phyloP scores from a whole-genome alignment of 2,888 invertebrate genomes.

The Timandra comae region DNA sequence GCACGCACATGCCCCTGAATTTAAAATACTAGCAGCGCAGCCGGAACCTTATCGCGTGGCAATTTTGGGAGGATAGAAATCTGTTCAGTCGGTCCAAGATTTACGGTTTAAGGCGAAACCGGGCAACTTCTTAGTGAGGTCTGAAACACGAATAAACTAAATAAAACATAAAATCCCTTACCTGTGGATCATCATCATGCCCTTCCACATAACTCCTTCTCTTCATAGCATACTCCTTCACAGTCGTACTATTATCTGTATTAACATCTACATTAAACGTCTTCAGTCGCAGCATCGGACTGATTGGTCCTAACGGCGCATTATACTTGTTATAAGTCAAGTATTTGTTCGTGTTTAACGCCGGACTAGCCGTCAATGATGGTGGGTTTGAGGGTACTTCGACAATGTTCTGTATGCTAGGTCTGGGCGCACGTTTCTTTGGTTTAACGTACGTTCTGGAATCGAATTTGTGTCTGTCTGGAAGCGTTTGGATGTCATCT shows the following conservation, averaged over 20 bases:
- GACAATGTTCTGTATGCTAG: slow-evolving; percentile 77
- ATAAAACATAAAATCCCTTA: no score
- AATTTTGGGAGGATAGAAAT: no score
- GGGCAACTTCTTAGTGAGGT: no score
- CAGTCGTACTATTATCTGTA: slow-evolving; percentile 49
- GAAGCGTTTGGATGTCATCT: slow-evolving; percentile 49
- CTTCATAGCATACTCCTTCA: slow-evolving; percentile 61
- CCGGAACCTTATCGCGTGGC: no score
- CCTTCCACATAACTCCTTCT: slow-evolving; percentile 45
- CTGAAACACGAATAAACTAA: no score
- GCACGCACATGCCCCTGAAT: no score
- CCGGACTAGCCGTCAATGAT: slow-evolving; percentile 29
- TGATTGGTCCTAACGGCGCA: slow-evolving; percentile 50
- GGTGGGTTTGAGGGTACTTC: slow-evolving; percentile 48
- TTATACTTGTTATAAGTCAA: slow-evolving; percentile 67
- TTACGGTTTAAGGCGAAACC: no score
- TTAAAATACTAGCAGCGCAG: no score
- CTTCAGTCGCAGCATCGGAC: slow-evolving; percentile 60
- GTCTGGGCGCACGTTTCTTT: slow-evolving; percentile 77
- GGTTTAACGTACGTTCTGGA: slow-evolving; percentile 83
- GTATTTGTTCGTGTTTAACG: slow-evolving; percentile 49
- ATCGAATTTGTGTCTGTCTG: slow-evolving; percentile 77
- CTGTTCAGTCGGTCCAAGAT: no score
- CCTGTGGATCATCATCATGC: slow-evolving; percentile 64
- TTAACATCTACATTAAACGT: slow-evolving; percentile 66